Conservation (phyloP, 1,140 invertebrate species). For the Oncopeltus fasciatus region DNA sequence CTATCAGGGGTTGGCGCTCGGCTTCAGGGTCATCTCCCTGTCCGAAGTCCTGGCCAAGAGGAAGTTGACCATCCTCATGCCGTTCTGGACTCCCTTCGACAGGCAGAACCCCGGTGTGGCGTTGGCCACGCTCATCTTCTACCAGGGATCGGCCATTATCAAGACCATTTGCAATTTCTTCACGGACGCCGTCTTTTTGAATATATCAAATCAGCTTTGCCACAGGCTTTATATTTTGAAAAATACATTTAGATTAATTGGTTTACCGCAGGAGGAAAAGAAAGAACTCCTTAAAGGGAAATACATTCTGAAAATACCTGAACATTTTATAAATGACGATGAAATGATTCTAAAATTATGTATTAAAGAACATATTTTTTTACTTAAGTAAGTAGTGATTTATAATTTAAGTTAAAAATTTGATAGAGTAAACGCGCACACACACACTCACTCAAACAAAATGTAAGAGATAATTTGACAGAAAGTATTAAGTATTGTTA, state of each 20-base stretch:
- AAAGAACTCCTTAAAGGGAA: background rate
- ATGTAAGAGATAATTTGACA: too few relatives aligned
- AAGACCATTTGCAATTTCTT: slow-evolving; percentile 4
- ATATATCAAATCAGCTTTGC: background rate
- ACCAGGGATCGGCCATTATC: background rate
- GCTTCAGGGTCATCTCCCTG: background rate
- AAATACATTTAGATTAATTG: background rate
- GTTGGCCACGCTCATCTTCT: background rate
- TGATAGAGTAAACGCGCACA: too few relatives aligned
- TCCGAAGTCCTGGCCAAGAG: background rate
- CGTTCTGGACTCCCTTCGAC: slow-evolving; percentile 1
- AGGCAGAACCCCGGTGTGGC: background rate
- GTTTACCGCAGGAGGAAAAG: background rate
- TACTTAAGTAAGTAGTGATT: background rate
- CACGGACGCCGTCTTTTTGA: background rate
- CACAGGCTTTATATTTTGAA: background rate
- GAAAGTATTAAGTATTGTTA: too few relatives aligned
- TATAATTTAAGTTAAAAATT: too few relatives aligned
- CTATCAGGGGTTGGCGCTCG: background rate
- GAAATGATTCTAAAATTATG: background rate
- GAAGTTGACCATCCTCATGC: background rate
- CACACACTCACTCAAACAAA: too few relatives aligned
- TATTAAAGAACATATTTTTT: background rate
- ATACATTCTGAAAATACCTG: background rate
- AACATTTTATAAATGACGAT: background rate